These are phyloP conservation scores for Pemphigus obesinymphae DNA, from an alignment of 1,140 invertebrate species.

Conservation along the genomic window DNA sequence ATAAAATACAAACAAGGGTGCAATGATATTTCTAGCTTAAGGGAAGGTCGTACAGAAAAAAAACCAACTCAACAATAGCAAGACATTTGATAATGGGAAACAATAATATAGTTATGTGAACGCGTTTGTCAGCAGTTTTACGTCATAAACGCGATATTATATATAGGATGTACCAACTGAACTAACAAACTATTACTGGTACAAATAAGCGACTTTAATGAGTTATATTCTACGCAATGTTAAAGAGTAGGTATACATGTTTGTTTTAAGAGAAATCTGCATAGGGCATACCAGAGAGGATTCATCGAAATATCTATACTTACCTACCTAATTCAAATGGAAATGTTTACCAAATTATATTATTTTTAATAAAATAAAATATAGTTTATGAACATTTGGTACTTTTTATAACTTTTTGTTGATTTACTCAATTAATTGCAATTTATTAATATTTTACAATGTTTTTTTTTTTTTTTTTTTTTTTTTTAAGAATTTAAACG, in stretches of 20 bases:
- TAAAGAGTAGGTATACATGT: background rate
- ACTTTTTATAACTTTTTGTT: too few relatives aligned
- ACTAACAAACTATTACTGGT: background rate
- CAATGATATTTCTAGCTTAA: background rate
- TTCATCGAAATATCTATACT: too few relatives aligned
- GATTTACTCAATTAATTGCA: too few relatives aligned
- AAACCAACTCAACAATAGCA: background rate
- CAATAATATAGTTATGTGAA: background rate
- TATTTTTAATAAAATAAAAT: background rate
- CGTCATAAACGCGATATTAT: background rate
- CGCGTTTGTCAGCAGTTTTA: background rate
- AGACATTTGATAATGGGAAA: background rate
- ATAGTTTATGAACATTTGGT: too few relatives aligned
- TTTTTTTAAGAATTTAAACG: too few relatives aligned
- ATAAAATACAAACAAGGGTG: slow-evolving; percentile 2
- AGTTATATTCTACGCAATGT: background rate
- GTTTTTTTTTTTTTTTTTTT: too few relatives aligned
- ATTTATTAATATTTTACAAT: too few relatives aligned
- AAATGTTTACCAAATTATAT: background rate
- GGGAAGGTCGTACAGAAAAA: background rate
- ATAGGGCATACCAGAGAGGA: background rate
- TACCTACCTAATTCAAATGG: background rate
- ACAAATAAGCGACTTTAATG: background rate
- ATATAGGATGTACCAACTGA: background rate
- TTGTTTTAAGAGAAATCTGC: background rate